phyloP scores from a whole-genome alignment of 2,113 vertebrate species.

The Aegotheles bennettii region DNA sequence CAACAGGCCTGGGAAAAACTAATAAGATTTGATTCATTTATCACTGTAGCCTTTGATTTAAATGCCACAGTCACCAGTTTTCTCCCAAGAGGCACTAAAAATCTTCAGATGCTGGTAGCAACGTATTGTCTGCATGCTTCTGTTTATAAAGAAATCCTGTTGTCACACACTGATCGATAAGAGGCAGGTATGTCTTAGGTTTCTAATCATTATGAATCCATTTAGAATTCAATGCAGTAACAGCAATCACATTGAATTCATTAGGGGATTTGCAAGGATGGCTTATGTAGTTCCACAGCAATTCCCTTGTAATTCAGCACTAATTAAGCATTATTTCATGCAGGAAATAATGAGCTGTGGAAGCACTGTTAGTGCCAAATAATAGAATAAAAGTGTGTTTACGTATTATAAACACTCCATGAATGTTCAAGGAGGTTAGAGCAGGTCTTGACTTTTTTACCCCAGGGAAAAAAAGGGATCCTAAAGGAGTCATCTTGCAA shows the following conservation, averaged over 20 bases:
- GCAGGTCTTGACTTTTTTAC: slow-evolving; percentile 38
- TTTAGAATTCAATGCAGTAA: slow-evolving; percentile 51
- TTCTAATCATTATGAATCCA: slow-evolving; percentile 55
- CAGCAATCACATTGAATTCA: slow-evolving; percentile 46
- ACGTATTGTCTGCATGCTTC: not conserved
- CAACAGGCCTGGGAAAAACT: not conserved
- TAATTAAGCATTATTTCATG: slow-evolving; percentile 66
- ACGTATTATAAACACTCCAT: slow-evolving; percentile 40
- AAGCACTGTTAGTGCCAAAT: slow-evolving; percentile 59
- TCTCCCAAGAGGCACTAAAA: not conserved
- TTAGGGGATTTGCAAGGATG: slow-evolving; percentile 43
- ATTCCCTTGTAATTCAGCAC: slow-evolving; percentile 56
- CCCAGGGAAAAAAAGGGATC: not conserved
- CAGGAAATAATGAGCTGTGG: slow-evolving; percentile 69
- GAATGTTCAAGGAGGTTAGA: slow-evolving; percentile 34
- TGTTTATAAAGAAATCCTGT: slow-evolving; percentile 22
- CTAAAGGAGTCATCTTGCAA: not conserved
- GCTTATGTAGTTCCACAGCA: slow-evolving; percentile 42
- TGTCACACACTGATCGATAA: slow-evolving; percentile 49
- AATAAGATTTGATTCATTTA: slow-evolving; percentile 38
- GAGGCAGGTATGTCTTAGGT: slow-evolving; percentile 27
- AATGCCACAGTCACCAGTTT: not conserved
- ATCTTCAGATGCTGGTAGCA: not conserved
- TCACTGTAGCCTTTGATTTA: slow-evolving; percentile 15
- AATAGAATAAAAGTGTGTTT: slow-evolving; percentile 61